Evolutionary conservation across 2,888 invertebrate species (phyloP).

Genomic region (Cheilosia vulpina): DNA sequence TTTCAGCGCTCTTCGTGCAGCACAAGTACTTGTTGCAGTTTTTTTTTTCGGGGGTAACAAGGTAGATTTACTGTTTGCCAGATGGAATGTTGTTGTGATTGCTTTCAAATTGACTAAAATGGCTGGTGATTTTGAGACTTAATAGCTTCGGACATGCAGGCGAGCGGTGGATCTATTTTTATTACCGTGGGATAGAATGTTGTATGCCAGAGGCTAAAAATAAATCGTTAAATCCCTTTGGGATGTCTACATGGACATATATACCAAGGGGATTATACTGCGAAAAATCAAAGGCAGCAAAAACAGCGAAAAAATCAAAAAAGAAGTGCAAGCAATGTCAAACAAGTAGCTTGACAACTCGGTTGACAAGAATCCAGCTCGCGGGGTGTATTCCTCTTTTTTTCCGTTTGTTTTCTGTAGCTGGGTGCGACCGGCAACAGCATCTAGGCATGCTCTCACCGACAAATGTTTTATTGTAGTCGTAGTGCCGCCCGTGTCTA

Average conservation of each 20-base stretch:
- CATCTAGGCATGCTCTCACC: conserved; percentile 32
- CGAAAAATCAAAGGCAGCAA: conserved; percentile 32
- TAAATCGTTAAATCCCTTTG: conserved; percentile 62
- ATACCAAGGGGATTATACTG: conserved; percentile 49
- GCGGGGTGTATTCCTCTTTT: conserved; percentile 17
- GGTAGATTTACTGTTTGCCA: conserved; percentile 63
- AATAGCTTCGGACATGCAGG: conserved; percentile 3
- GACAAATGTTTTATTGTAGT: conserved; percentile 69
- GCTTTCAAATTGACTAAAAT: conserved; percentile 46
- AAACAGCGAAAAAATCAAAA: neutral
- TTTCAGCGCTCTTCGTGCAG: conserved; percentile 33
- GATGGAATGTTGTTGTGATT: conserved; percentile 59
- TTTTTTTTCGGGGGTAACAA: conserved; percentile 45
- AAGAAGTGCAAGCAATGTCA: conserved; percentile 73
- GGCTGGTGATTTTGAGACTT: conserved; percentile 38
- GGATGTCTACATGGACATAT: conserved; percentile 14
- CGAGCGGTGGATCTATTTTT: conserved; percentile 51
- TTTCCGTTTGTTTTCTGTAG: conserved; percentile 10
- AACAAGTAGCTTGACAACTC: conserved; percentile 73
- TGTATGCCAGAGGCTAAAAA: conserved; percentile 55
- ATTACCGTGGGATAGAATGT: conserved; percentile 66
- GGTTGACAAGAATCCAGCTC: conserved; percentile 71
- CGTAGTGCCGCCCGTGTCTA: neutral
- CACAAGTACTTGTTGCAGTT: conserved; percentile 34
- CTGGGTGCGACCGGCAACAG: conserved; percentile 64